A percentile compares a stretch with the other conserved stretches of the same genome.
phyloP scores from a whole-genome alignment of 1,140 invertebrate genomes.

The Drosophila athabasca region DNA sequence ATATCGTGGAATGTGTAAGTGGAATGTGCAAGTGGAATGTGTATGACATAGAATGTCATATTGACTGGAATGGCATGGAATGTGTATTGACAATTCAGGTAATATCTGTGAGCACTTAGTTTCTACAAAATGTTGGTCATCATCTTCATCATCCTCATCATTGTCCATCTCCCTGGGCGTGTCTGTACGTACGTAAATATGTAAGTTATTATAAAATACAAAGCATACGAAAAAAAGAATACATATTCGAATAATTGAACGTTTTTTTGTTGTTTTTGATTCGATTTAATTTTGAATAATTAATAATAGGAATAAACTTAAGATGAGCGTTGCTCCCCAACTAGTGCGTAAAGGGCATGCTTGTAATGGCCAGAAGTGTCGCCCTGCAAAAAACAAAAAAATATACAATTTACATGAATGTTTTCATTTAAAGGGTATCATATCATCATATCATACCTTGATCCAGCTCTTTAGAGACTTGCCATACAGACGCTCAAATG shows the following conservation, averaged over 20 bases:
- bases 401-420: background rate
- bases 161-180: conserved; percentile 10
- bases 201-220: conserved; percentile 29
- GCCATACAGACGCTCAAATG: conserved; percentile 91
- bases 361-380: conserved; percentile 83
- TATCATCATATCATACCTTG: conserved; percentile 85
- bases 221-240: conserved; percentile 18
- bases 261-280: conserved; percentile 8
- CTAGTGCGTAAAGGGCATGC: conserved; percentile 79
- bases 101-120: conserved; percentile 28
- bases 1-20: too few relatives aligned
- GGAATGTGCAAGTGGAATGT: too few relatives aligned
- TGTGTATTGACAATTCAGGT: conserved; percentile 24
- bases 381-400: conserved; percentile 50
- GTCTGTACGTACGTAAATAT: conserved; percentile 19
- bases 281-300: conserved; percentile 22
- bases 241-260: conserved; percentile 37
- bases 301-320: conserved; percentile 47
- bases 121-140: conserved; percentile 16
- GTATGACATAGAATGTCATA: too few relatives aligned
- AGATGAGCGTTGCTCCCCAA: conserved; percentile 82
- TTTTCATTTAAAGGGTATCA: background rate
- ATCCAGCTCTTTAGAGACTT: conserved; percentile 92
- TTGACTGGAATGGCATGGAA: too few relatives aligned
- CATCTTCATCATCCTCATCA: background rate